A percentile compares a stretch with the other conserved stretches of the same genome.
These are phyloP conservation scores for Lapara coniferarum DNA, from an alignment of 2,888 invertebrate genomes.

Conservation along the genomic window DNA sequence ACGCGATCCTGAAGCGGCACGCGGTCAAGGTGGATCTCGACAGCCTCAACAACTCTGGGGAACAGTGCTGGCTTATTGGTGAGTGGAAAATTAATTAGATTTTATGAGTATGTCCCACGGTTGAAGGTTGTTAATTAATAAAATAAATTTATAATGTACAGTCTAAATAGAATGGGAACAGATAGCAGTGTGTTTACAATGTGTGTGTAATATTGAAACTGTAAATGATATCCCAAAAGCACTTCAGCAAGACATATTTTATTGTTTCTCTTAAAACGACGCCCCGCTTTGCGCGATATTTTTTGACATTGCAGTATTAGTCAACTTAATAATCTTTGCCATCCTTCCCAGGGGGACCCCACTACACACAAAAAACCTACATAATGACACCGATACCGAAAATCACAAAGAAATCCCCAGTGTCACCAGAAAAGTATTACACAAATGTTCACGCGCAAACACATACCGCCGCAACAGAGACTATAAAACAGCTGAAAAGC, in stretches of 20 bases:
- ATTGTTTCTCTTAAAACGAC: too few relatives aligned
- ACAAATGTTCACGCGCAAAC: conserved; percentile 63
- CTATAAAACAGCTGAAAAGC: conserved; percentile 73
- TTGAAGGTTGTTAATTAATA: too few relatives aligned
- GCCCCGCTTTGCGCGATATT: too few relatives aligned
- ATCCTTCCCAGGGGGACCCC: conserved; percentile 58
- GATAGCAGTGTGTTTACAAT: too few relatives aligned
- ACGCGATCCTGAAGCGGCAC: conserved; percentile 64
- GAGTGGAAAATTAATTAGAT: conserved; percentile 10
- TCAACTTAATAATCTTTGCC: not conserved
- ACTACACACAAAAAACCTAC: conserved; percentile 69
- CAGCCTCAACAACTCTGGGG: conserved; percentile 66
- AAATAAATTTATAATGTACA: too few relatives aligned
- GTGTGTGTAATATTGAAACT: too few relatives aligned
- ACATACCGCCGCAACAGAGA: conserved; percentile 56
- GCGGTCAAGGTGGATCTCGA: conserved; percentile 67
- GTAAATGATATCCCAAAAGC: too few relatives aligned
- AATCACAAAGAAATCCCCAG: conserved; percentile 72
- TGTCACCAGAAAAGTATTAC: conserved; percentile 74
- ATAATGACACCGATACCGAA: conserved; percentile 74
- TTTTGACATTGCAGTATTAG: too few relatives aligned
- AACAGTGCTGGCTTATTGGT: conserved; percentile 73
- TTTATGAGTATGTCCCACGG: not conserved
- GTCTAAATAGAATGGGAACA: too few relatives aligned
- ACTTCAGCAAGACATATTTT: too few relatives aligned